These are phyloP conservation scores for Copidosoma floridanum DNA, from an alignment of 1,140 invertebrate genomes.

Conservation along the genomic window DNA sequence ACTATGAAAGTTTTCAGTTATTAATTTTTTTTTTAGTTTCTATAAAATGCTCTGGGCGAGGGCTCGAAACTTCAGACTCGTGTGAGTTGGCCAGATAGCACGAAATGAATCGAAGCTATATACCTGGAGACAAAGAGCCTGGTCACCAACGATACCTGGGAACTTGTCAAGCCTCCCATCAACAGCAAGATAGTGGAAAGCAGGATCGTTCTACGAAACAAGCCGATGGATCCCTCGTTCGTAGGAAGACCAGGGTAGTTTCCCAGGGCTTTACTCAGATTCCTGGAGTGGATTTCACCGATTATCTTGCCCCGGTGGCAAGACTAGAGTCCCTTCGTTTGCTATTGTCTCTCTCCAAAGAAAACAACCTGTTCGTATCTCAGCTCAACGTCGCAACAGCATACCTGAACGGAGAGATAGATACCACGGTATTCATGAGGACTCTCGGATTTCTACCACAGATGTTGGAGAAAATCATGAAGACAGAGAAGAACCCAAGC, in stretches of 20 bases:
- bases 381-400: conserved; percentile 41
- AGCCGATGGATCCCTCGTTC: conserved; percentile 9
- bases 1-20: too few relatives aligned
- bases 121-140: conserved; percentile 35
- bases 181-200: conserved; percentile 33
- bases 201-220: conserved; percentile 40
- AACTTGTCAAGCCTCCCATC: conserved; percentile 30
- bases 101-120: conserved; percentile 31
- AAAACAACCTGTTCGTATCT: conserved; percentile 16
- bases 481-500: background rate
- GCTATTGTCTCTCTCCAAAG: conserved; percentile 4
- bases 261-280: conserved; percentile 31
- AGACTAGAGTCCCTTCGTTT: conserved; percentile 18
- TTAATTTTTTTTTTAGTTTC: too few relatives aligned
- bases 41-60: too few relatives aligned
- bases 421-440: conserved; percentile 34
- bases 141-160: conserved; percentile 45
- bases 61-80: too few relatives aligned
- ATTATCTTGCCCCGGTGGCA: conserved; percentile 31
- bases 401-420: too few relatives aligned
- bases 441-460: conserved; percentile 9
- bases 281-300: conserved; percentile 28
- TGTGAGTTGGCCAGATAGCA: too few relatives aligned
- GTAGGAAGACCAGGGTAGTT: conserved; percentile 30
- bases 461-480: background rate